Percentiles rank a stretch among this genome's conserved stretches.
Conservation (phyloP, 2,888 invertebrate genomes). For the Tortrix viridana region DNA sequence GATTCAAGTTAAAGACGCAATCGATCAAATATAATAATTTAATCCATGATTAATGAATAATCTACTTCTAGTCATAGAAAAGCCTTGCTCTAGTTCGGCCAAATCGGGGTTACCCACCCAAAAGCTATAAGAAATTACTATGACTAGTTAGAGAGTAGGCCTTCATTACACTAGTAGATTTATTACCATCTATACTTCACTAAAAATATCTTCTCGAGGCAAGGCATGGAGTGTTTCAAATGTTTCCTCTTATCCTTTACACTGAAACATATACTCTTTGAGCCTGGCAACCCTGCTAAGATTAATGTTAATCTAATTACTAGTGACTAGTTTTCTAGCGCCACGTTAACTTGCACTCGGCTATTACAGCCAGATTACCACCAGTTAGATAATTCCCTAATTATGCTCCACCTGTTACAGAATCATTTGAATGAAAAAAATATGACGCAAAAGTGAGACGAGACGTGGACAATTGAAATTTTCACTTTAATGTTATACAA, state of each 20-base stretch:
- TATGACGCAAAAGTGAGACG: conserved; percentile 22
- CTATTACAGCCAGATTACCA: conserved; percentile 21
- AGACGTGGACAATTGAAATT: conserved; percentile 21
- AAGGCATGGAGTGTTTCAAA: too few species aligned
- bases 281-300: conserved; percentile 14
- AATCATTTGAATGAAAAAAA: conserved; percentile 26
- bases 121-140: too few species aligned
- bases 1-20: too few species aligned
- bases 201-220: too few species aligned
- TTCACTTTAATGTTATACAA: conserved; percentile 34
- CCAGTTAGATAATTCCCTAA: conserved; percentile 31
- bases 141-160: too few species aligned
- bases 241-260: background rate
- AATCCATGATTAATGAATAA: too few species aligned
- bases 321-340: conserved; percentile 23
- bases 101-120: too few species aligned
- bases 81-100: too few species aligned
- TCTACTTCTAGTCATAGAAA: too few species aligned
- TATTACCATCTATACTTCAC: too few species aligned
- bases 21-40: too few species aligned
- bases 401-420: conserved; percentile 32
- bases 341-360: conserved; percentile 10
- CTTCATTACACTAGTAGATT: too few species aligned
- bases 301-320: conserved; percentile 15
- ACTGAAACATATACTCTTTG: background rate